Percentiles rank a stretch among this genome's conserved stretches.
phyloP scores from a whole-genome alignment of 2,797 vertebrate genomes.

The Myiotriccus ornatus region DNA sequence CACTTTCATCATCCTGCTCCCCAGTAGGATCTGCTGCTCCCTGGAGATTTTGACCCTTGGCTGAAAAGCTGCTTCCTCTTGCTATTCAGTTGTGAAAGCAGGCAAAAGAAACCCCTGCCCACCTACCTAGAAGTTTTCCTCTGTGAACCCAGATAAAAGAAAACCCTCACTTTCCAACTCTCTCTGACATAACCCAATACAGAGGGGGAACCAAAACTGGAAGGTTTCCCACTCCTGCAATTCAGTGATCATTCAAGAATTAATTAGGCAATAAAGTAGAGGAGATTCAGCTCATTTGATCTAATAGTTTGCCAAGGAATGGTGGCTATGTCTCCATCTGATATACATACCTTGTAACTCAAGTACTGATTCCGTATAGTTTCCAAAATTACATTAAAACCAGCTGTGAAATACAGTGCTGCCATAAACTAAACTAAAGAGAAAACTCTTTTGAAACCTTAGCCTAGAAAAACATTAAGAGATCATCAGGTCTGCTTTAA shows the following conservation, averaged over 20 bases:
- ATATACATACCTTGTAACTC: conserved; percentile 54
- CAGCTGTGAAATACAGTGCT: conserved; percentile 62
- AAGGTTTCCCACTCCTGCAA: conserved; percentile 2
- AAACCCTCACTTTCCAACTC: conserved; percentile 9
- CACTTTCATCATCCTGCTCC: background rate
- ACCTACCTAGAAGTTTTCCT: conserved; percentile 49
- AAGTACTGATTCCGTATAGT: conserved; percentile 34
- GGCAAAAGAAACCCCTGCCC: background rate
- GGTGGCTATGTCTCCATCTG: conserved; percentile 48
- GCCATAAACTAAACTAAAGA: conserved; percentile 72
- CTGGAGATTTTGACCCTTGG: background rate
- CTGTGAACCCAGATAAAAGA: conserved; percentile 17
- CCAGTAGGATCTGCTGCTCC: background rate
- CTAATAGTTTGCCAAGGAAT: conserved; percentile 49
- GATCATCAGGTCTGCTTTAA: conserved; percentile 60
- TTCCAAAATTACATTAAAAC: conserved; percentile 65
- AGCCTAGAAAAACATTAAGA: conserved; percentile 72
- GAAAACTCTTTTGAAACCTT: conserved; percentile 70
- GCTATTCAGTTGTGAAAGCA: background rate
- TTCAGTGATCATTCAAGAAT: conserved; percentile 37
- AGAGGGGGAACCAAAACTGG: conserved; percentile 27
- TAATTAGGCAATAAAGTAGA: conserved; percentile 62
- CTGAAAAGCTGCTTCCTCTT: background rate
- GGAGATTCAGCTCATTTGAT: conserved; percentile 63
- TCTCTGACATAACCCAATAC: conserved; percentile 9